A percentile compares a stretch with the other conserved stretches of the same genome.
These are phyloP conservation scores for Parnassius glacialis DNA, from an alignment of 2,888 invertebrate species.

Conservation along the genomic window DNA sequence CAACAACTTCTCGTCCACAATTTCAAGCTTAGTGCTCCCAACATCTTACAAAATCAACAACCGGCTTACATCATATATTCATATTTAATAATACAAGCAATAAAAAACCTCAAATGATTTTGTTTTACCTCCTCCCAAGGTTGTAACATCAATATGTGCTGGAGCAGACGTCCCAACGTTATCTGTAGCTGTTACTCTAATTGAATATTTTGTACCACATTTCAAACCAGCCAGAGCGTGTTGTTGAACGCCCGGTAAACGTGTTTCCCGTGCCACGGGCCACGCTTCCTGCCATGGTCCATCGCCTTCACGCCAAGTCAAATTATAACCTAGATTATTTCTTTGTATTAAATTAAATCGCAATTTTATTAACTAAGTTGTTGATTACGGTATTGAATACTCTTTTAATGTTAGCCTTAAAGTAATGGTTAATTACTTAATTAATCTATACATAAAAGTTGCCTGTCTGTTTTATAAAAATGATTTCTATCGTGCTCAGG, in stretches of 20 bases:
- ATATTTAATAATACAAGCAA: too few species aligned
- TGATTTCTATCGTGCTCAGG: too few species aligned
- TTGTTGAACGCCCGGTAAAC: conserved; percentile 78
- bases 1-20: too few species aligned
- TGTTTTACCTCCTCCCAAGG: conserved; percentile 77
- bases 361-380: too few species aligned
- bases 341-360: background rate
- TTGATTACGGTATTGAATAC: too few species aligned
- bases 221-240: conserved; percentile 86
- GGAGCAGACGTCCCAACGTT: conserved; percentile 89
- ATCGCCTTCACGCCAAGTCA: conserved; percentile 75
- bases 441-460: too few species aligned
- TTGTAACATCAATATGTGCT: conserved; percentile 80
- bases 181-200: conserved; percentile 90
- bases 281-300: conserved; percentile 82
- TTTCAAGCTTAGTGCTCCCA: too few species aligned
- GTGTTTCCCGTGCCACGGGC: conserved; percentile 80
- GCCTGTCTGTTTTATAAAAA: too few species aligned
- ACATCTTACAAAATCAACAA: too few species aligned
- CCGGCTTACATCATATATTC: too few species aligned
- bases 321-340: conserved; percentile 62
- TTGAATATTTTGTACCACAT: conserved; percentile 91
- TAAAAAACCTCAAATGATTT: background rate
- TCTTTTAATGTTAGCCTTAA: too few species aligned
- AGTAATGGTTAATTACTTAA: too few species aligned